A percentile compares a stretch with the other conserved stretches of the same genome.
Conservation (phyloP, 2,113 vertebrate genomes). For the Tragelaphus buxtoni region DNA sequence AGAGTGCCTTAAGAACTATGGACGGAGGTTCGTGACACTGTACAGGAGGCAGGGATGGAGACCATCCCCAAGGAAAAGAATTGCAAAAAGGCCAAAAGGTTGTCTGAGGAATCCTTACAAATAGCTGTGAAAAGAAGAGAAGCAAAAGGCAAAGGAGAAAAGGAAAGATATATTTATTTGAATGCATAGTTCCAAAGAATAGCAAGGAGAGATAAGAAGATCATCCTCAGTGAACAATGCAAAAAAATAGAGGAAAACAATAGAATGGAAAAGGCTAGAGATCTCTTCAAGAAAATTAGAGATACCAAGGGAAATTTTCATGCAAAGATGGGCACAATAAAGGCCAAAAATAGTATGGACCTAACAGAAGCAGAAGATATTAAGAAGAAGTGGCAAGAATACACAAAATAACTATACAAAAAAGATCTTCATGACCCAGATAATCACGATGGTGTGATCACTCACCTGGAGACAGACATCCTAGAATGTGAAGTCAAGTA, state of each 20-base stretch:
- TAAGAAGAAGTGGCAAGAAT: not conserved
- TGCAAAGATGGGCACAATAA: not conserved
- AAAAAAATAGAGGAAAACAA: not conserved
- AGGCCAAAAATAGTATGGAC: not conserved
- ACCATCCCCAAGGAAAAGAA: not conserved
- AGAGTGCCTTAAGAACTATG: not conserved
- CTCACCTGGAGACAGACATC: not conserved
- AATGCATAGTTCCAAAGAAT: not conserved
- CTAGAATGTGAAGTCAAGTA: not conserved
- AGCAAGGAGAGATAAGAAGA: not conserved
- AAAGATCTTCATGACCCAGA: not conserved
- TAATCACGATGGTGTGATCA: not conserved
- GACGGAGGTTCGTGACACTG: rapidly evolving
- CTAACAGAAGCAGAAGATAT: not conserved
- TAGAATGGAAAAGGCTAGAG: not conserved
- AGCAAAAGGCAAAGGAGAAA: not conserved
- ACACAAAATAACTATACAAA: not conserved
- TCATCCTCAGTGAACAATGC: not conserved
- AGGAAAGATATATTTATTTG: not conserved
- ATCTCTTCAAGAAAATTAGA: not conserved
- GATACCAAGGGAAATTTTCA: not conserved
- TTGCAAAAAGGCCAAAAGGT: not conserved
- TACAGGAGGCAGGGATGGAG: not conserved
- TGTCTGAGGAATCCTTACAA: not conserved
- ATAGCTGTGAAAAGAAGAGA: not conserved